These are phyloP conservation scores for Eupleurogrammus muticus DNA, from an alignment of 2,797 vertebrate genomes.

Conservation along the genomic window DNA sequence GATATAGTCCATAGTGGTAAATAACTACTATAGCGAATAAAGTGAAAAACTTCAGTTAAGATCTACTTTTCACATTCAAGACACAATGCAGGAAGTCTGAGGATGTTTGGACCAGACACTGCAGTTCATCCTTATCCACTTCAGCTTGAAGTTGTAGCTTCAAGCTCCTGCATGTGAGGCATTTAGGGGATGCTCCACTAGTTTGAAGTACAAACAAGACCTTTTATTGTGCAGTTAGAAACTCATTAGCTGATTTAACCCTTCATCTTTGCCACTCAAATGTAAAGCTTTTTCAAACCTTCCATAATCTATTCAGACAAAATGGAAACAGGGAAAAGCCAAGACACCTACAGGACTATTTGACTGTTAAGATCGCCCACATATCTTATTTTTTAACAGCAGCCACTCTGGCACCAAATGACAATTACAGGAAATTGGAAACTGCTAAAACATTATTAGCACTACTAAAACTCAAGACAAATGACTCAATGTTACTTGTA, in stretches of 20 bases:
- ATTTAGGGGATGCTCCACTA: no score
- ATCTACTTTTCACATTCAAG: no score
- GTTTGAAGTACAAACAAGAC: not conserved
- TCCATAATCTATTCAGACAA: not conserved
- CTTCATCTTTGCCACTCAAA: not conserved
- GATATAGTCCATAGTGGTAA: no score
- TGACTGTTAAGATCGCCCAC: not conserved
- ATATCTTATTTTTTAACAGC: not conserved
- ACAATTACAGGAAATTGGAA: not conserved
- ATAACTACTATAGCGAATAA: no score
- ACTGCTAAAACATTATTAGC: not conserved
- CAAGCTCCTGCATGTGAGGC: no score
- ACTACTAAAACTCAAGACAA: no score
- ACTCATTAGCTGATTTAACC: constrained; percentile 21
- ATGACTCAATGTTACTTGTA: no score
- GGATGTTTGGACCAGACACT: no score
- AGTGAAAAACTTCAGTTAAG: no score
- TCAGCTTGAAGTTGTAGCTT: no score
- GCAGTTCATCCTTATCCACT: no score
- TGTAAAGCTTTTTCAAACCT: constrained; percentile 4
- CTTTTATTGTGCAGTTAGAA: constrained; percentile 2
- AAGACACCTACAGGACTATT: not conserved
- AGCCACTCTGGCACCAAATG: not conserved
- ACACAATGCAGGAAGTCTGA: no score
- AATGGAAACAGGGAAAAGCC: not conserved